Base-by-base conservation (phyloP, 2,797 vertebrate genomes). In the Thunnus albacares region DNA sequence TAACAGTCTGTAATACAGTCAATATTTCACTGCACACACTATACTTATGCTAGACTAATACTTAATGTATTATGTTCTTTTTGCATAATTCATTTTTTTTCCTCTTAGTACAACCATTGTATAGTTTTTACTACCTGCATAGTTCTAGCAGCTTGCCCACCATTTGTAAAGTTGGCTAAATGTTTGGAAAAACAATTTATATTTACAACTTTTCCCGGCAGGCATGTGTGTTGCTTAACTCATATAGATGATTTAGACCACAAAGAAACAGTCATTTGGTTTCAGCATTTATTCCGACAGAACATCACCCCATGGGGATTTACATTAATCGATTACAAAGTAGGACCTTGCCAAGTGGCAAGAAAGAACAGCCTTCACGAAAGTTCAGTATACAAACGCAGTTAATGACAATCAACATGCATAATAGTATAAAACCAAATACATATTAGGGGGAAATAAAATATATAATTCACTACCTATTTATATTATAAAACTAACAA, bases 271-370 rank as follows among this genome's bases (percentile, higher is more conserved):
- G 20, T 14, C 0, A 2, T 80, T 89, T 80, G 18, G 35, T 81
- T 90, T 89, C 73, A 89, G 64, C 87, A 80, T 94, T 93, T 94
- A 92, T 93, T 94, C 69, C 73, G 76, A 89, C 62, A 91, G 81
- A 92, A 90, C 69, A 79, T 79, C 86, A 91, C 33, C 85, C 84
- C 81, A 91, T 89, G 78, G 86, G 88, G 83, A 90, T 90, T 93
- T 89, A 90, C 79, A 89, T 81, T 80, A 77, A 74, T 75, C 6
- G 52, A 85, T 87, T 87, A 91, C 71, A 92, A 83, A 88, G 88
- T 70, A 87, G 78, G 53, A 84, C 78, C 85, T 91, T 87, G 78
- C 86, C 83, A 82, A 85, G 61, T 77, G 24, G 84, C 86, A 90
- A 90, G 81, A 89, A 56, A 87, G 49, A 88, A 91, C 84, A 86